A percentile compares a stretch with the other conserved stretches of the same genome.
Evolutionary conservation across 2,888 invertebrate species (phyloP).

Genomic region (Drosophila prolongata): DNA sequence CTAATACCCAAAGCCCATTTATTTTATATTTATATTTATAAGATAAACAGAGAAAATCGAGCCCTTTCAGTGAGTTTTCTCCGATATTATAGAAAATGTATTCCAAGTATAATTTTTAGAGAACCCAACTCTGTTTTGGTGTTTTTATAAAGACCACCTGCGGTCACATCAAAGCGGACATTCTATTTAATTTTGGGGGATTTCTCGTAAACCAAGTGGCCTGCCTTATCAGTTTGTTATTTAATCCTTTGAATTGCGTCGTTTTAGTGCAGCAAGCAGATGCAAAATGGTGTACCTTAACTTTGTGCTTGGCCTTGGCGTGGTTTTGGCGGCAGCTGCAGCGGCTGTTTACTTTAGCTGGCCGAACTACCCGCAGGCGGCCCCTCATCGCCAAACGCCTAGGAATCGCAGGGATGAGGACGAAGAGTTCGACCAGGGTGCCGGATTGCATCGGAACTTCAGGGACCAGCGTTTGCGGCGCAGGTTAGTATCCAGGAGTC

Average conservation of each 20-base stretch:
- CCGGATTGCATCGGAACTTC: not conserved
- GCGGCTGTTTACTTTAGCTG: slow-evolving; percentile 33
- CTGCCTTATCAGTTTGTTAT: not conserved
- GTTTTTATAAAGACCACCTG: not conserved
- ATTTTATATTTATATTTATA: too few species aligned
- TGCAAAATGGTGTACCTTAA: slow-evolving; percentile 47
- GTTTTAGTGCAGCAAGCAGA: not conserved
- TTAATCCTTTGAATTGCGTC: not conserved
- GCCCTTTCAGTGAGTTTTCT: too few species aligned
- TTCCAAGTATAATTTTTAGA: too few species aligned
- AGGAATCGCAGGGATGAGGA: not conserved
- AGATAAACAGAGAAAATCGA: too few species aligned
- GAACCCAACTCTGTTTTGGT: not conserved
- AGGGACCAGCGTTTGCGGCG: not conserved
- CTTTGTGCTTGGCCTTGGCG: slow-evolving; percentile 24
- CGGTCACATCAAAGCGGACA: slow-evolving; percentile 9
- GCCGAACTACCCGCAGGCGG: not conserved
- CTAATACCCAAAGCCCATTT: too few species aligned
- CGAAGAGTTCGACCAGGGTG: too few species aligned
- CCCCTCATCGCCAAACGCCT: not conserved
- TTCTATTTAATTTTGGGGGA: slow-evolving; percentile 17
- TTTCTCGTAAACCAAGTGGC: not conserved
- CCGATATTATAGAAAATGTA: too few species aligned
- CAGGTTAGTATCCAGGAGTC: slow-evolving; percentile 10
- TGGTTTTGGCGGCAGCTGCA: slow-evolving; percentile 35